Evolutionary conservation across 2,888 invertebrate genomes (phyloP), one percentile per base, ranked within the genome.

Genomic region (Sycophila texana): DNA sequence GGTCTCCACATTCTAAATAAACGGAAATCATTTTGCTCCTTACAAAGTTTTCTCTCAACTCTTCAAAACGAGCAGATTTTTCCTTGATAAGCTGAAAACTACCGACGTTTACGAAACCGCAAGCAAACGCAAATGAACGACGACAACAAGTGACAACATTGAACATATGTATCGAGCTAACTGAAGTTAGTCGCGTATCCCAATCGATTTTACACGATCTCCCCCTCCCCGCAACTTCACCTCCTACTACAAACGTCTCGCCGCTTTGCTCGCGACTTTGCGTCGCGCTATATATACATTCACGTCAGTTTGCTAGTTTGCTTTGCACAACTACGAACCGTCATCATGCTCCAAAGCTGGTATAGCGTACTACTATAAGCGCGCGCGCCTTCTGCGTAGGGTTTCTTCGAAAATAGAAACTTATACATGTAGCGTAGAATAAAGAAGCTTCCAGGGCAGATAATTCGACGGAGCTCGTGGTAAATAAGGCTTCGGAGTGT

Each of bases 11-110:
- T 39, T 83, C 83, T 71, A 86, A 71, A 57, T 85, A 83, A 49
- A 87, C 63, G 7, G 68, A 73, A 68, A 86, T 63, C 87, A 87
- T 87, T 55, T 83, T 83, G 58, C 4, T 53, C 14, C n/a, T 18
- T 55, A 18, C n/a, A 47, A 39, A 39, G 4, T 13, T 4, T 66
- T 66, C n/a, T n/a, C 53, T 12, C 16, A 7, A 53, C 0, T 53
- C n/a, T 2, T 39, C 39, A 39, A 39, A 39, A 39, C 7, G 39
- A 39, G 39, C 39, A 4, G 4, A 39, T 4, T 4, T 39, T 4
- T 39, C 39, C 39, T 39, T 0, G 5, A 39, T 3, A 39, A 39
- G 7, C 0, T 7, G 39, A 39, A 39, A 39, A 39, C 39, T 39
- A 4, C 0, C 39, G 39, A 5, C 4, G 39, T 39, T 39, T 39